Percentiles rank a stretch among this genome's conserved stretches.
Conservation (phyloP, 1,140 invertebrate species). For the Bombus turneri region DNA sequence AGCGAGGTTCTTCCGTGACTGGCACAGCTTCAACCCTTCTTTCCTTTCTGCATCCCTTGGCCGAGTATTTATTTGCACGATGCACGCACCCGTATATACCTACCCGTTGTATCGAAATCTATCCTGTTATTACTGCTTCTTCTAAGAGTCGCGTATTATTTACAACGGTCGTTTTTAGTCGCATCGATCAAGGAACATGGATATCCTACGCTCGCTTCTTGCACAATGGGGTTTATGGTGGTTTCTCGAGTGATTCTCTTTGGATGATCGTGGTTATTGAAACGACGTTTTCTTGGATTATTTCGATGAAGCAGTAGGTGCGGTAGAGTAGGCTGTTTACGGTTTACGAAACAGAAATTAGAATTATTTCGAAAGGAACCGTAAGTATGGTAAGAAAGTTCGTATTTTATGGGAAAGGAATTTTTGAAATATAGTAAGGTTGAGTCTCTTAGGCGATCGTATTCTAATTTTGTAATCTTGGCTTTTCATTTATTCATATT, state of each 20-base stretch:
- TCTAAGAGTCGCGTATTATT: conserved; percentile 1
- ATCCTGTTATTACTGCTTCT: conserved; percentile 31
- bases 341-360: too few species aligned
- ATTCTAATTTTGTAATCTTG: too few species aligned
- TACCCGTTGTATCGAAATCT: background rate
- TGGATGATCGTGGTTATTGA: background rate
- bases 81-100: background rate
- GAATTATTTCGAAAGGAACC: too few species aligned
- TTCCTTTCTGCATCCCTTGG: conserved; percentile 23
- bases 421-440: too few species aligned
- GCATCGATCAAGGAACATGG: background rate
- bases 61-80: conserved; percentile 45
- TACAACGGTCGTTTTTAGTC: background rate
- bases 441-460: too few species aligned
- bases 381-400: too few species aligned
- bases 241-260: background rate
- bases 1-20: conserved; percentile 54
- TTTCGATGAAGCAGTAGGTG: too few species aligned
- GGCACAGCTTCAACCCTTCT: conserved; percentile 48
- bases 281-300: background rate
- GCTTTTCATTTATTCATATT: too few species aligned
- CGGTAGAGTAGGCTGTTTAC: too few species aligned
- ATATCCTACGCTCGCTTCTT: background rate
- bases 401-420: too few species aligned
- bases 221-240: background rate